Conservation (phyloP, 2,797 vertebrate genomes). For the Synanceia verrucosa region DNA sequence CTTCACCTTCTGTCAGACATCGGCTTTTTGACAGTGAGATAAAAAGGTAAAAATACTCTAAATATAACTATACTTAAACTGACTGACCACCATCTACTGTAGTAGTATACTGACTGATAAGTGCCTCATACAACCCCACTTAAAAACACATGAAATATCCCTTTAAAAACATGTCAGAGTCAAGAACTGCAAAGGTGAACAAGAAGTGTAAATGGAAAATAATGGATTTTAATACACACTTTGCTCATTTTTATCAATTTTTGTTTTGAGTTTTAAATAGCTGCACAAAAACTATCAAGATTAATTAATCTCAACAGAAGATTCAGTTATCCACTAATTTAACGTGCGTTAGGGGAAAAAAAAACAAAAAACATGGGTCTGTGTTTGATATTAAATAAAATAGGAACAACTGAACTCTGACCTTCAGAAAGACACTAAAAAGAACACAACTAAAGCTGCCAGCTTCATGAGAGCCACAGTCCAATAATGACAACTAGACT, state of each 20-base stretch:
- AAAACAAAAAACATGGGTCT: background rate
- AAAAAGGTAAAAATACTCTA: accelerated
- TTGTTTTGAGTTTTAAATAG: constrained; percentile 1
- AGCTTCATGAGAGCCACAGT: too few species aligned
- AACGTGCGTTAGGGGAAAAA: background rate
- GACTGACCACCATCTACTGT: background rate
- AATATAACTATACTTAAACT: background rate
- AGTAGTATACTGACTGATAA: background rate
- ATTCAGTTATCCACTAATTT: too few species aligned
- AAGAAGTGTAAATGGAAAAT: background rate
- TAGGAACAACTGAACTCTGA: background rate
- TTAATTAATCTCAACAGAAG: too few species aligned
- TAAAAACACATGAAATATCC: background rate
- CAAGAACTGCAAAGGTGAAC: background rate
- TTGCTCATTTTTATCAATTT: constrained; percentile 16
- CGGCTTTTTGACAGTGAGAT: background rate
- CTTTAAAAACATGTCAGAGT: background rate
- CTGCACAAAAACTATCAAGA: too few species aligned
- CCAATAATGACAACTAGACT: too few species aligned
- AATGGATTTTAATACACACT: constrained; percentile 41
- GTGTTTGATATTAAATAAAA: background rate
- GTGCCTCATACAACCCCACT: background rate
- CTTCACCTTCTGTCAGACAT: background rate
- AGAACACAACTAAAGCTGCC: too few species aligned
- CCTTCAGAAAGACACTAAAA: background rate